phyloP scores from a whole-genome alignment of 2,888 invertebrate genomes.

The Synergus itoensis region DNA sequence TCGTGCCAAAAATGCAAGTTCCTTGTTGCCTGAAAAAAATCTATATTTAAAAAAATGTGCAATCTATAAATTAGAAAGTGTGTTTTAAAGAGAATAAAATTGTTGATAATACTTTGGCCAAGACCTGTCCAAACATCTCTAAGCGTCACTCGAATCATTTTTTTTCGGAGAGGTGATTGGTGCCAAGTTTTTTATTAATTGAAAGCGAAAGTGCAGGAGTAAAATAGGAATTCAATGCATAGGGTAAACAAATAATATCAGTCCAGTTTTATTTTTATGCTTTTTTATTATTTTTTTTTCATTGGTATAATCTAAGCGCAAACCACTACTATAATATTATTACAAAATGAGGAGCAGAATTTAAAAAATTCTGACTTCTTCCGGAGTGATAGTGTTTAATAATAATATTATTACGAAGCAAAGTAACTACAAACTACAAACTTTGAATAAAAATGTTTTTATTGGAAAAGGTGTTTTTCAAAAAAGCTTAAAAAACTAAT shows the following conservation, averaged over 20 bases:
- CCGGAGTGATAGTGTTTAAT: constrained; percentile 4
- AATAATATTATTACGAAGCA: constrained; percentile 9
- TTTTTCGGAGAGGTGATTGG: background rate
- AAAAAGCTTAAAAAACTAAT: constrained; percentile 23
- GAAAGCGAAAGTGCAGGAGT: constrained; percentile 19
- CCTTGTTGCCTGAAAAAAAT: background rate
- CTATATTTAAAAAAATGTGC: background rate
- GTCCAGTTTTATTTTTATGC: constrained; percentile 11
- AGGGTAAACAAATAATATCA: constrained; percentile 7
- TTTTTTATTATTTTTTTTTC: constrained; percentile 2
- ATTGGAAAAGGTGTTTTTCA: constrained; percentile 4
- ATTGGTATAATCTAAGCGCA: background rate
- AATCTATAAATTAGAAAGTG: background rate
- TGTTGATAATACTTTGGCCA: background rate
- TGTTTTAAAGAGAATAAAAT: background rate
- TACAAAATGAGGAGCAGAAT: constrained; percentile 31
- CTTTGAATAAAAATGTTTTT: background rate
- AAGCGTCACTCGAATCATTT: constrained; percentile 12
- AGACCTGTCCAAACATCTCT: constrained; percentile 3
- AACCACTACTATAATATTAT: constrained; percentile 1
- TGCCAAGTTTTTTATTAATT: constrained; percentile 7
- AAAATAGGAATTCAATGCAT: constrained; percentile 15
- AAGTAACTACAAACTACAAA: constrained; percentile 25
- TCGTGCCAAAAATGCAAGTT: background rate
- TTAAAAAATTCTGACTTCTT: constrained; percentile 12